These are phyloP conservation scores for Galerucella nymphaeae DNA, from an alignment of 2,888 invertebrate species.

Conservation along the genomic window DNA sequence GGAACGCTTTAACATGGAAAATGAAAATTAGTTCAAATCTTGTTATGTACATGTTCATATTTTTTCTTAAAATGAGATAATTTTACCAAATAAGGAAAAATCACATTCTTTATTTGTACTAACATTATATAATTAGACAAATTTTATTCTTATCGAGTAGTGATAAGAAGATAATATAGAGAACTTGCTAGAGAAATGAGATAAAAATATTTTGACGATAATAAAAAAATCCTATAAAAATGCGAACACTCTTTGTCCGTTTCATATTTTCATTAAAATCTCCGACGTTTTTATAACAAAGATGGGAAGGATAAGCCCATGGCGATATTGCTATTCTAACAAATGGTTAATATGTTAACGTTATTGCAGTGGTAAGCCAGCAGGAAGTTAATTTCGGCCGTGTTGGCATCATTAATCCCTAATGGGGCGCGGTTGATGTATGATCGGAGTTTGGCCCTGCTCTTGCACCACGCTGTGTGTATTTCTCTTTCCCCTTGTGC, in stretches of 20 bases:
- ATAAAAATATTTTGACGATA: neutral
- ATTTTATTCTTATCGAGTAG: neutral
- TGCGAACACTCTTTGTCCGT: constrained; percentile 28
- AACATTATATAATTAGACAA: no score
- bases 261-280: constrained; percentile 38
- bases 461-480: constrained; percentile 38
- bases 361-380: constrained; percentile 67
- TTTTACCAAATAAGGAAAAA: no score
- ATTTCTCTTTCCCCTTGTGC: constrained; percentile 18
- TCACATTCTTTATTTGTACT: no score
- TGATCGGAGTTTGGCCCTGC: constrained; percentile 60
- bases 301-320: constrained; percentile 53
- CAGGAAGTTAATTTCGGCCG: constrained; percentile 67
- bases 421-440: constrained; percentile 68
- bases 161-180: neutral
- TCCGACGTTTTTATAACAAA: constrained; percentile 55
- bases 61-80: no score
- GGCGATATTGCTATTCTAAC: constrained; percentile 64
- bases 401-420: constrained; percentile 67
- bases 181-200: neutral
- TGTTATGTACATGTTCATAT: no score
- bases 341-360: constrained; percentile 68
- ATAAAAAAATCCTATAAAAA: constrained; percentile 17
- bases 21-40: no score
- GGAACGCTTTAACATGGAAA: no score